Percentiles rank a stretch among this genome's conserved stretches.
phyloP scores from a whole-genome alignment of 2,888 invertebrate species.

The Sinohyriopsis cumingii region DNA sequence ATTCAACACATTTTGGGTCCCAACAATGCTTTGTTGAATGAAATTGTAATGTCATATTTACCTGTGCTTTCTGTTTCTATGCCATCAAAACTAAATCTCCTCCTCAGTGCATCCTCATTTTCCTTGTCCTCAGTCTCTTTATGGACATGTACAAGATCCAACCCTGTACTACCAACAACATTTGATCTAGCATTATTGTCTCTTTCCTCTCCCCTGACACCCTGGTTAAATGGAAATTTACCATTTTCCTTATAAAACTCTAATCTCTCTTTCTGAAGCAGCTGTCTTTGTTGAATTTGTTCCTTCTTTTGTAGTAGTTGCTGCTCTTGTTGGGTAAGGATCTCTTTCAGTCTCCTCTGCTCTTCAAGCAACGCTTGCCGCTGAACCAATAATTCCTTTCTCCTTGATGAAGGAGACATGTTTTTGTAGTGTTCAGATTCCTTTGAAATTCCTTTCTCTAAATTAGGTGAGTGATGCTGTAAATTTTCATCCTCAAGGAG shows the following conservation, averaged over 20 bases:
- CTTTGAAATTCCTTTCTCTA: constrained; percentile 29
- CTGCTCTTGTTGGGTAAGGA: constrained; percentile 54
- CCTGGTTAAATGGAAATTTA: constrained; percentile 34
- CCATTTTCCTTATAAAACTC: constrained; percentile 43
- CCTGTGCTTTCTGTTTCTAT: no score
- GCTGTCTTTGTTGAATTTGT: constrained; percentile 37
- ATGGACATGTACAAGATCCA: no score
- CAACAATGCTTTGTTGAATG: no score
- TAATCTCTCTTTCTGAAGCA: constrained; percentile 42
- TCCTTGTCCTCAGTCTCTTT: not conserved
- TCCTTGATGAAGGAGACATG: constrained; percentile 49
- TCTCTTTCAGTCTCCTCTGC: constrained; percentile 46
- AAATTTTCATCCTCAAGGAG: constrained; percentile 26
- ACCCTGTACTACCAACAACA: constrained; percentile 1
- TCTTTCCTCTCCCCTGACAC: constrained; percentile 22
- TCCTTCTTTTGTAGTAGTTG: constrained; percentile 34
- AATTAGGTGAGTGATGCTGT: constrained; percentile 33
- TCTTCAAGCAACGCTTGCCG: constrained; percentile 53
- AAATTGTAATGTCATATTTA: no score
- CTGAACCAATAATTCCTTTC: constrained; percentile 53
- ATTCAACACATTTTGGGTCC: no score
- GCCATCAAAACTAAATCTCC: not conserved
- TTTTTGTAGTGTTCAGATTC: constrained; percentile 49
- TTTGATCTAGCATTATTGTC: constrained; percentile 5
- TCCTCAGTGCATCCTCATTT: constrained; percentile 1